Percentiles rank a stretch among this genome's conserved stretches.
Conservation (phyloP, 2,113 vertebrate species). For the Progne subis region DNA sequence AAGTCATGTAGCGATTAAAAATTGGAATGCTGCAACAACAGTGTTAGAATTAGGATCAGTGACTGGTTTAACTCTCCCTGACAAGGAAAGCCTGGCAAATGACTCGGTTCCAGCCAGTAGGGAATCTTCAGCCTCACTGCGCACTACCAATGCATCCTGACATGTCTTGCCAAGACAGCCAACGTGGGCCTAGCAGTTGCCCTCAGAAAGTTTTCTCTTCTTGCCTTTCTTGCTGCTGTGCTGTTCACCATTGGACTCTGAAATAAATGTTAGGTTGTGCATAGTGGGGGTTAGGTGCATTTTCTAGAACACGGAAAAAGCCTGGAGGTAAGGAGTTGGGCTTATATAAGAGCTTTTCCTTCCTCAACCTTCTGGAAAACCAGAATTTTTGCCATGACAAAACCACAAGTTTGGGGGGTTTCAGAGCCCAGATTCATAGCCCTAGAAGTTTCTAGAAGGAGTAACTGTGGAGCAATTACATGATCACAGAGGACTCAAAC, state of each 20-base stretch:
- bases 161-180: slow-evolving; percentile 75
- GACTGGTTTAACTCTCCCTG: slow-evolving; percentile 90
- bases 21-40: slow-evolving; percentile 96
- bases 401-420: neutral
- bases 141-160: slow-evolving; percentile 84
- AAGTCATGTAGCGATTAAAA: slow-evolving; percentile 96
- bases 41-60: slow-evolving; percentile 94
- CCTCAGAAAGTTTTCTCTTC: slow-evolving; percentile 39
- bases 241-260: neutral
- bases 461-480: neutral
- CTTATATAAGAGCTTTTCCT: neutral
- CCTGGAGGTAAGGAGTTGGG: neutral
- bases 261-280: neutral
- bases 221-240: neutral
- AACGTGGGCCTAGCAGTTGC: slow-evolving; percentile 68
- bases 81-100: slow-evolving; percentile 93
- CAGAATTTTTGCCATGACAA: neutral
- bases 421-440: neutral
- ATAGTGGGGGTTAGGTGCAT: neutral
- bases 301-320: neutral
- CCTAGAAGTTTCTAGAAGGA: neutral
- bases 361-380: neutral
- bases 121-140: slow-evolving; percentile 91
- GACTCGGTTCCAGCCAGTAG: slow-evolving; percentile 86
- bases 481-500: neutral